These are phyloP conservation scores for Cancer borealis DNA, from an alignment of 2,888 invertebrate species.

Conservation along the genomic window DNA sequence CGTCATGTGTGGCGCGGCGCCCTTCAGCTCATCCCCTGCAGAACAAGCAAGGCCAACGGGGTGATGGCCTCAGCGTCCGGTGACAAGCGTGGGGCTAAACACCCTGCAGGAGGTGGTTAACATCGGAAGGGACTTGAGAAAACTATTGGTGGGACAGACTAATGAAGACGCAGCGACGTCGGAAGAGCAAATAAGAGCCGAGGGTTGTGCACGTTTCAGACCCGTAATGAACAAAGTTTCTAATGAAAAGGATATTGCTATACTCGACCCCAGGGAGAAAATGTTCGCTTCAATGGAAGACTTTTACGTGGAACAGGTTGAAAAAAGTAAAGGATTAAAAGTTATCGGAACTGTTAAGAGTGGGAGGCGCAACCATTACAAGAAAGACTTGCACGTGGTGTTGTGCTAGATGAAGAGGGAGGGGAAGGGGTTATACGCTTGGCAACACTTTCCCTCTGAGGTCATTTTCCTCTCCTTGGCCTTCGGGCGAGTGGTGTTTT, in stretches of 20 bases:
- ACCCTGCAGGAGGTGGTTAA: background rate
- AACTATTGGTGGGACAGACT: constrained; percentile 17
- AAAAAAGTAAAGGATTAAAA: background rate
- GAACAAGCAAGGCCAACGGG: background rate
- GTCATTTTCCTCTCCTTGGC: constrained; percentile 1
- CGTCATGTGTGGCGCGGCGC: background rate
- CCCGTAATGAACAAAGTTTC: constrained; percentile 28
- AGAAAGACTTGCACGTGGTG: background rate
- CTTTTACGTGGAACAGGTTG: background rate
- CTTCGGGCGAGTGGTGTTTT: background rate
- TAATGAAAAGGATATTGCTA: constrained; percentile 37
- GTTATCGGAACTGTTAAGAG: background rate
- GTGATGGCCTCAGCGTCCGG: background rate
- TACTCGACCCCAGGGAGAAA: background rate
- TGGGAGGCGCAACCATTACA: background rate
- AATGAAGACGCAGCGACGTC: background rate
- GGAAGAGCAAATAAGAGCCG: constrained; percentile 16
- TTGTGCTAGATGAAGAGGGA: background rate
- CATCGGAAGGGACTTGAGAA: constrained; percentile 9
- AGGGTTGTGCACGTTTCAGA: constrained; percentile 17
- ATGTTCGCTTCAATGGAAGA: background rate
- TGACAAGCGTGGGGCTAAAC: background rate
- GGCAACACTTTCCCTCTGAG: background rate
- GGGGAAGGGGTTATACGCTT: background rate
- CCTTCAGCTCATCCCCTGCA: background rate